phyloP scores from a whole-genome alignment of 2,113 vertebrate genomes.

The Puffinus mauretanicus region DNA sequence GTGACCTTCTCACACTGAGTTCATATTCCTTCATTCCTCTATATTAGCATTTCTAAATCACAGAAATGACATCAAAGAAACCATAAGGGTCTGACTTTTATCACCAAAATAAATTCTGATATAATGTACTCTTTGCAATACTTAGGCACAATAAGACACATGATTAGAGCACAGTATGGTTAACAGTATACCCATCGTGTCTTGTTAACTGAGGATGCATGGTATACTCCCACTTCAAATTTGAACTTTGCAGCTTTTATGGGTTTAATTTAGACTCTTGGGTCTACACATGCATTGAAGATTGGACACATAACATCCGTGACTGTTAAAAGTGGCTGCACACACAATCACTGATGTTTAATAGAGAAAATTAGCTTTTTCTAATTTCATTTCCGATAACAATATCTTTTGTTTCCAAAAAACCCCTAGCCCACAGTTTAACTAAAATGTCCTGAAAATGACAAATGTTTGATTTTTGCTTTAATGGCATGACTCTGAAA shows the following conservation, averaged over 20 bases:
- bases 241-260: not conserved
- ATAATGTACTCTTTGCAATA: not conserved
- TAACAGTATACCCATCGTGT: not conserved
- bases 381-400: not conserved
- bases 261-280: conserved; percentile 21
- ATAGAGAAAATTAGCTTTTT: not conserved
- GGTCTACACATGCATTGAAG: not conserved
- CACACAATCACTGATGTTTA: not conserved
- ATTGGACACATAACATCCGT: not conserved
- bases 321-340: not conserved
- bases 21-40: not conserved
- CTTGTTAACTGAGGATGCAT: conserved; percentile 18
- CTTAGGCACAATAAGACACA: not conserved
- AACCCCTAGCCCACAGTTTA: not conserved
- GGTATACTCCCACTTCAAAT: not conserved
- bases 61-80: conserved; percentile 4
- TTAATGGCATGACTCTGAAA: not conserved
- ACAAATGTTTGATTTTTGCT: not conserved
- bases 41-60: not conserved
- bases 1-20: not conserved
- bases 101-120: conserved; percentile 34
- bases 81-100: not conserved
- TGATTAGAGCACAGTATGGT: not conserved
- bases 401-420: not conserved
- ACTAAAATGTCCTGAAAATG: not conserved